Evolutionary conservation across 2,888 invertebrate genomes (phyloP), one percentile per base, ranked within the genome.

Genomic region (Thera obeliscata): DNA sequence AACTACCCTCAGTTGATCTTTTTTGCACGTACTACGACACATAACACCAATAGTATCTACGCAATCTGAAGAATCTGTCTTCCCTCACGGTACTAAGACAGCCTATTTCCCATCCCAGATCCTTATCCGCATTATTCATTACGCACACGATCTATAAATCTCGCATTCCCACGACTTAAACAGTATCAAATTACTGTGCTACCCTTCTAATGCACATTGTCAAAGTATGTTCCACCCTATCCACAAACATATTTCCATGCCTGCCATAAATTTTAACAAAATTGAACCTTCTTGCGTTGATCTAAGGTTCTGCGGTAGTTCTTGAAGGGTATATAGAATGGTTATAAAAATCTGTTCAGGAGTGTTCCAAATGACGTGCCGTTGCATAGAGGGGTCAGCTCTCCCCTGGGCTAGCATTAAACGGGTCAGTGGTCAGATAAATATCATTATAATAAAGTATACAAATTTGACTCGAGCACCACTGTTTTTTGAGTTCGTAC

Each of bases 401-500:
- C 78, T 85, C 85, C 78, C 80, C 65, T 46, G 75, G 76, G 84
- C 80, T 79, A 80, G 81, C 83, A 91, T 92, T 87, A 90, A 90
- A 85, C 89, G 92, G 91, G 87, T 88, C 91, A 91, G 76, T 88
- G 87, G 87, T 84, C 93, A 91, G 88, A 91, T 92, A 92, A 91
- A 92, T 90, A 91, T 88, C 87, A 88, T 87, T 87, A 88, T 87
- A 85, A 88, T 87, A 85, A 88, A 81, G 86, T 85, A 91, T 91
- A 92, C 91, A 91, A 90, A 91, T 90, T 92, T 83, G 85, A 86
- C 85, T 86, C 87, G 86, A 84, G 89, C 90, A 84, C 85, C 90
- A 88, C 89, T 90, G 91, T 89, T 7, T 41, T 41, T 41, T 41
- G 41, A 41, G 41, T 41, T 41, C 5, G 6, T 41, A 41, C 41